Evolutionary conservation across 2,888 invertebrate genomes (phyloP).

Genomic region (Spicauda simplicius): DNA sequence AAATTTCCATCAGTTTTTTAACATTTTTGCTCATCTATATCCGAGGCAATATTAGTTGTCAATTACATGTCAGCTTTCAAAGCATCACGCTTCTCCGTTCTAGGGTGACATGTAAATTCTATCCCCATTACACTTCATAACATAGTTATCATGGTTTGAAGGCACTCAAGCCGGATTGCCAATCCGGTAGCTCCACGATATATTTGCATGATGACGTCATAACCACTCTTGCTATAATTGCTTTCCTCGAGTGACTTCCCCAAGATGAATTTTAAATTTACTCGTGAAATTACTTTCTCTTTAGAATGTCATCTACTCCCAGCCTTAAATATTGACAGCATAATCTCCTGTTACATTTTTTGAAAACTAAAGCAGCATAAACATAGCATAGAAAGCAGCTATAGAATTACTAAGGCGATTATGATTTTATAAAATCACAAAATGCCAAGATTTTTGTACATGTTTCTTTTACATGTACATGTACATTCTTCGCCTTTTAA

Average conservation of each 20-base stretch:
- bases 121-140: slow-evolving; percentile 63
- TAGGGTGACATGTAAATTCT: neutral
- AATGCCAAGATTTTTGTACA: no score
- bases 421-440: no score
- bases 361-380: neutral
- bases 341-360: no score
- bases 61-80: neutral
- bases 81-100: neutral
- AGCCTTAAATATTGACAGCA: neutral
- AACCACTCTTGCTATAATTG: slow-evolving; percentile 64
- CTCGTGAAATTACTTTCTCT: slow-evolving; percentile 25
- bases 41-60: no score
- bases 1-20: no score
- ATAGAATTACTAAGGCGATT: no score
- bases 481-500: no score
- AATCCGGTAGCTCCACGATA: slow-evolving; percentile 57
- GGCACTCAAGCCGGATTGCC: slow-evolving; percentile 70
- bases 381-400: no score
- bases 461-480: no score
- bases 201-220: slow-evolving; percentile 69
- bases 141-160: slow-evolving; percentile 68
- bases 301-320: neutral
- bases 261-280: slow-evolving; percentile 55
- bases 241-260: slow-evolving; percentile 50
- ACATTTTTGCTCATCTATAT: no score